These are phyloP conservation scores for Diogma glabrata DNA, from an alignment of 2,888 invertebrate species.

Conservation along the genomic window DNA sequence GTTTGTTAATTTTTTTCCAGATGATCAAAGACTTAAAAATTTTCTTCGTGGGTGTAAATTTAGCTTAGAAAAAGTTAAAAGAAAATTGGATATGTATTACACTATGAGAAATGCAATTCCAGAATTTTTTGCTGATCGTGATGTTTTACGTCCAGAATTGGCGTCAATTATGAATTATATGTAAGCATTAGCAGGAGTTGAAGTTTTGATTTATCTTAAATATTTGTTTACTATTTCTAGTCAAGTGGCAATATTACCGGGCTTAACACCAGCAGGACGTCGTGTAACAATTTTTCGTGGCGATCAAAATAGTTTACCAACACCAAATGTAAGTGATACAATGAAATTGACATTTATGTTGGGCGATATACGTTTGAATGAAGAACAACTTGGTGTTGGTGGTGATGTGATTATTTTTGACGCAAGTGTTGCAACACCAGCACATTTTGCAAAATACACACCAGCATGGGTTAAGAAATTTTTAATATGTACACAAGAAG, in stretches of 20 bases:
- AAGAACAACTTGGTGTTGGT: constrained; percentile 69
- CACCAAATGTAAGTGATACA: constrained; percentile 60
- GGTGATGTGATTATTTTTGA: constrained; percentile 75
- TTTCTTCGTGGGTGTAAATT: constrained; percentile 79
- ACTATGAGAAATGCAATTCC: constrained; percentile 74
- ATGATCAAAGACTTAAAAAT: constrained; percentile 66
- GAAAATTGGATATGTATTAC: constrained; percentile 79
- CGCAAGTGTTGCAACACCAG: constrained; percentile 63
- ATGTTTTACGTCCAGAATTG: constrained; percentile 60
- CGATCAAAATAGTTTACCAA: constrained; percentile 54
- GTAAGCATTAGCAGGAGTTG: constrained; percentile 42
- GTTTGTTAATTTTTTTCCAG: constrained; percentile 37
- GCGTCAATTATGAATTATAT: constrained; percentile 53
- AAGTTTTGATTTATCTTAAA: neutral
- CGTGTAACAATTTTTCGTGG: constrained; percentile 66
- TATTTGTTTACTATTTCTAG: constrained; percentile 36
- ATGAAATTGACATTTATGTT: constrained; percentile 78
- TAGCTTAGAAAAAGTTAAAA: constrained; percentile 73
- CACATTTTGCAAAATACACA: constrained; percentile 75
- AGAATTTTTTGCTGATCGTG: constrained; percentile 68
- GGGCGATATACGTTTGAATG: constrained; percentile 66
- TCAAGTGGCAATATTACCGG: constrained; percentile 68
- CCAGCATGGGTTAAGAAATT: constrained; percentile 74
- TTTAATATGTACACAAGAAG: constrained; percentile 73
- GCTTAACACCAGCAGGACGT: constrained; percentile 67